Percentiles rank a stretch among this genome's conserved stretches.
These are phyloP conservation scores for Leptinotarsa defecta DNA, from an alignment of 1,140 invertebrate genomes.

Conservation along the genomic window DNA sequence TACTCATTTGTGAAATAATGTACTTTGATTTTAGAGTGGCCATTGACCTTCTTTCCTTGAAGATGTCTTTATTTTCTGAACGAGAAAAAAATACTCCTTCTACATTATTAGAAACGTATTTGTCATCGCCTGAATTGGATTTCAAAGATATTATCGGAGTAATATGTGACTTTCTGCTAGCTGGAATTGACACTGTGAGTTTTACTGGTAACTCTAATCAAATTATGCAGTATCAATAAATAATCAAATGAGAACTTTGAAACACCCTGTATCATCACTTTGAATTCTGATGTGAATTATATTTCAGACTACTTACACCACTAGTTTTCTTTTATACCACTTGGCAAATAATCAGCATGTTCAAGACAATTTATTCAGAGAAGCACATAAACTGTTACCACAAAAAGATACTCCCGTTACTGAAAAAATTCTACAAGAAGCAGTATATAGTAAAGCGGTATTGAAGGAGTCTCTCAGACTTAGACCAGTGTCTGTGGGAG, in stretches of 20 bases:
- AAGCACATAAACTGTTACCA: constrained; percentile 65
- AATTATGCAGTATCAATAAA: too few relatives aligned
- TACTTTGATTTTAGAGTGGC: constrained; percentile 63
- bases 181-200: constrained; percentile 83
- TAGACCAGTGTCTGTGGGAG: constrained; percentile 81
- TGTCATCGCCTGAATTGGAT: constrained; percentile 69
- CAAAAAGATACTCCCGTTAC: constrained; percentile 61
- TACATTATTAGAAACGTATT: constrained; percentile 69
- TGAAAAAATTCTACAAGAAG: constrained; percentile 63
- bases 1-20: neutral
- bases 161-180: constrained; percentile 81
- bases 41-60: constrained; percentile 68
- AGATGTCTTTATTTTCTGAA: constrained; percentile 59
- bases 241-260: too few relatives aligned
- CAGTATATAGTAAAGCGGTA: constrained; percentile 76
- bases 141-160: constrained; percentile 80
- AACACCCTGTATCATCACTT: too few relatives aligned
- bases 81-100: constrained; percentile 41
- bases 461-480: constrained; percentile 84
- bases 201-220: neutral
- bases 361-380: constrained; percentile 75
- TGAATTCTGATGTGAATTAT: constrained; percentile 10
- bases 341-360: constrained; percentile 71
- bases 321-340: constrained; percentile 81
- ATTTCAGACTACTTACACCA: constrained; percentile 79